These are phyloP conservation scores for Caenorhabditis uteleia DNA, from an alignment of 2,888 invertebrate genomes.

Conservation along the genomic window DNA sequence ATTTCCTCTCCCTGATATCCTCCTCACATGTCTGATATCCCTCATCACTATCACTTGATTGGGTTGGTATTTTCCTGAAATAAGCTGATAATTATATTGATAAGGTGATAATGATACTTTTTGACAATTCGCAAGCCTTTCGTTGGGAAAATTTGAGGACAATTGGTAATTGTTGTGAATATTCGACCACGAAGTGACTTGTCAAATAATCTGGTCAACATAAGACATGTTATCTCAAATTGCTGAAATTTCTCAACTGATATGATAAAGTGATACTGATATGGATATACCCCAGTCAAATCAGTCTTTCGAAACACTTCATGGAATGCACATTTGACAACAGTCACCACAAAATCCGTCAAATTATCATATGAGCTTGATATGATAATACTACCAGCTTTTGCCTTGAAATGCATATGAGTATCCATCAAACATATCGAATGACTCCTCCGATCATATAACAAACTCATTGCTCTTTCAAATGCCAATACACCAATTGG, in stretches of 20 bases:
- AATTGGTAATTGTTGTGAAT: too few species aligned
- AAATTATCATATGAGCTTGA: slow-evolving; percentile 23
- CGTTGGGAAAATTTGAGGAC: too few species aligned
- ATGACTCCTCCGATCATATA: slow-evolving; percentile 24
- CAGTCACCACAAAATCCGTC: slow-evolving; percentile 20
- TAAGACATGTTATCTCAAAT: slow-evolving; percentile 35
- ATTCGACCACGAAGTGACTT: too few species aligned
- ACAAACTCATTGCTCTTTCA: slow-evolving; percentile 36
- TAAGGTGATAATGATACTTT: too few species aligned
- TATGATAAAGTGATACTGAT: not conserved
- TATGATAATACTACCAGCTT: slow-evolving; percentile 22
- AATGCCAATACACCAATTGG: slow-evolving; percentile 32
- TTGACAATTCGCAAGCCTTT: too few species aligned
- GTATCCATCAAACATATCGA: slow-evolving; percentile 32
- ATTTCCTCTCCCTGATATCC: too few species aligned
- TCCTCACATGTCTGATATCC: too few species aligned
- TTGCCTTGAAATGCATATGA: slow-evolving; percentile 37
- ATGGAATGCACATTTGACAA: slow-evolving; percentile 27
- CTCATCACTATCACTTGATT: too few species aligned
- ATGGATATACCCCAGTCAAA: slow-evolving; percentile 23
- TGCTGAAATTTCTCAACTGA: slow-evolving; percentile 14
- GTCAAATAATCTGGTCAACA: slow-evolving; percentile 27
- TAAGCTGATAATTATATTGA: too few species aligned
- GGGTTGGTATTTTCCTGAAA: too few species aligned
- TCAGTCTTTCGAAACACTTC: slow-evolving; percentile 24